These are phyloP conservation scores for Bucorvus abyssinicus DNA, from an alignment of 2,797 vertebrate genomes.

Conservation along the genomic window DNA sequence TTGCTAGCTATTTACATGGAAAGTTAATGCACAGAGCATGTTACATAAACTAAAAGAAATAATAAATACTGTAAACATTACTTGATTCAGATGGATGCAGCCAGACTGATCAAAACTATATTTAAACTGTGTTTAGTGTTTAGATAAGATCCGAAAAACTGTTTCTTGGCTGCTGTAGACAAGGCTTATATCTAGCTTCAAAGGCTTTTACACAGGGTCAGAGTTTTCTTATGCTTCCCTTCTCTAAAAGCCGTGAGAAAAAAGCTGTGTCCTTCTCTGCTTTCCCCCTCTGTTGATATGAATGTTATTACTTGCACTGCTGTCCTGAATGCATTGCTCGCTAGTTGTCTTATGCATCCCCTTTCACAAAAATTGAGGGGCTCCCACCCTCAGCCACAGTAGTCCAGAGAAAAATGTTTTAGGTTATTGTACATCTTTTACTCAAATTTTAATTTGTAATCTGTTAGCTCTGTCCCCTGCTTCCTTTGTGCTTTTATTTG, in stretches of 20 bases:
- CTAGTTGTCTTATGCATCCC: neutral
- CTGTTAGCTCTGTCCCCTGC: neutral
- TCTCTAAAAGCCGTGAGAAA: neutral
- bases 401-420: neutral
- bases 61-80: neutral
- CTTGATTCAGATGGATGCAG: neutral
- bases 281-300: neutral
- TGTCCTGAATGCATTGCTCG: neutral
- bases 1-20: neutral
- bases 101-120: neutral
- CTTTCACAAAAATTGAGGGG: neutral
- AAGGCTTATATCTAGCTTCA: neutral
- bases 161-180: slow-evolving; percentile 10
- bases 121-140: slow-evolving; percentile 30
- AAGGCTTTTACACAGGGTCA: neutral
- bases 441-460: neutral
- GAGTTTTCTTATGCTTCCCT: neutral
- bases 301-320: neutral
- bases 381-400: neutral
- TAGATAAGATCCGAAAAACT: slow-evolving; percentile 5
- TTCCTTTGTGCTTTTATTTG: neutral
- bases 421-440: neutral
- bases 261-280: neutral
- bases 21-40: neutral
- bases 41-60: slow-evolving; percentile 5